Conservation (phyloP, 1,140 invertebrate genomes). For the Lordiphosa stackelbergi region DNA sequence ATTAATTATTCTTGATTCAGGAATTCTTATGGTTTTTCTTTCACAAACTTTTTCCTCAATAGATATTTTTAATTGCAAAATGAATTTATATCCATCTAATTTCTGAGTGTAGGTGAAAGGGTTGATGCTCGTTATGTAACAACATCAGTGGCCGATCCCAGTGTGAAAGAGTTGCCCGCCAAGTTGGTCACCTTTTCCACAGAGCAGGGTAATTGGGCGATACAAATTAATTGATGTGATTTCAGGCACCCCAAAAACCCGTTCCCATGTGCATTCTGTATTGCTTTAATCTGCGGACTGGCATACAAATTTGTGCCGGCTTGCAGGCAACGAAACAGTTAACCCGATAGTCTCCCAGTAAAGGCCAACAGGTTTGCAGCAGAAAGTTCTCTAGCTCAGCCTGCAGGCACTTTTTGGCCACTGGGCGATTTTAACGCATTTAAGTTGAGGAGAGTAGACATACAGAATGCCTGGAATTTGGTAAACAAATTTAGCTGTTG, state of each 20-base stretch:
- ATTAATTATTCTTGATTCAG: too few species aligned
- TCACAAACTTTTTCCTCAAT: too few species aligned
- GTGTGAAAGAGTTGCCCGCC: constrained; percentile 8
- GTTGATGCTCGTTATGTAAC: constrained; percentile 32
- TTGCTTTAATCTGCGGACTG: constrained; percentile 53
- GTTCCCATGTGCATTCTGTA: constrained; percentile 57
- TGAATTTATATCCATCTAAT: too few species aligned
- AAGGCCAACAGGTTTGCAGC: constrained; percentile 64
- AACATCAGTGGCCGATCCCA: constrained; percentile 29
- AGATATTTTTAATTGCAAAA: too few species aligned
- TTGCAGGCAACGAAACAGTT: constrained; percentile 59
- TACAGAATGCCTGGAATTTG: constrained; percentile 20
- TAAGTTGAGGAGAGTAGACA: not conserved
- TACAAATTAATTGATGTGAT: constrained; percentile 49
- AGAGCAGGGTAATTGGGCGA: constrained; percentile 27
- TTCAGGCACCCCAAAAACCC: constrained; percentile 20
- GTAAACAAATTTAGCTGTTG: too few species aligned
- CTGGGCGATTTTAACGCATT: constrained; percentile 20
- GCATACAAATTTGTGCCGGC: constrained; percentile 48
- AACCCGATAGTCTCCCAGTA: constrained; percentile 53
- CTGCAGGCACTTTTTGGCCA: constrained; percentile 10
- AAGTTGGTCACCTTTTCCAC: too few species aligned
- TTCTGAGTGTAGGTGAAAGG: too few species aligned
- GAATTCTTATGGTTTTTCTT: too few species aligned
- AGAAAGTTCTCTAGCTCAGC: constrained; percentile 43